phyloP scores from a whole-genome alignment of 2,888 invertebrate genomes.

The Halictus ligatus region DNA sequence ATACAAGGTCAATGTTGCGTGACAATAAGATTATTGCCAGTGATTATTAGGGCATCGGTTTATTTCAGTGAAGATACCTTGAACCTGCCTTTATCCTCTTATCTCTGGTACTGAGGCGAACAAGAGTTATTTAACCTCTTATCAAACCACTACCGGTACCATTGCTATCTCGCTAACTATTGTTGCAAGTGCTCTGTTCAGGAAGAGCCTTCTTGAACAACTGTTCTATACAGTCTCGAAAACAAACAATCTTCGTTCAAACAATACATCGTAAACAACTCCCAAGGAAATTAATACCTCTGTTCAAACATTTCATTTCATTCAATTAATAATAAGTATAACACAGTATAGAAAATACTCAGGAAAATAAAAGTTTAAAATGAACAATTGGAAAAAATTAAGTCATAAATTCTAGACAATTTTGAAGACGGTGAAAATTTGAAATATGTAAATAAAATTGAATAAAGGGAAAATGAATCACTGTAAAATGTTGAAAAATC shows the following conservation, averaged over 20 bases:
- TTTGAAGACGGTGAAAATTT: not conserved
- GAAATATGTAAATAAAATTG: not conserved
- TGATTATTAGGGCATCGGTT: constrained; percentile 43
- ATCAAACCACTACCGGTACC: constrained; percentile 58
- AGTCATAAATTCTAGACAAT: not conserved
- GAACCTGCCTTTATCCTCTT: constrained; percentile 32
- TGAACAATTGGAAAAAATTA: not conserved
- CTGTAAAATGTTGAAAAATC: not conserved
- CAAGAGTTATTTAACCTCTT: constrained; percentile 73
- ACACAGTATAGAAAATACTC: not conserved
- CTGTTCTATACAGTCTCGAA: not conserved
- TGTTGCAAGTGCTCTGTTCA: constrained; percentile 27
- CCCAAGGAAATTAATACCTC: not conserved
- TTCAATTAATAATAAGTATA: too few species aligned
- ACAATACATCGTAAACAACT: not conserved
- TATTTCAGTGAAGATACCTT: constrained; percentile 26
- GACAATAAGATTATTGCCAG: constrained; percentile 39
- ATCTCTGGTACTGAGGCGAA: constrained; percentile 55
- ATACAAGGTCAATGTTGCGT: constrained; percentile 3
- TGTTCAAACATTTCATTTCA: not conserved
- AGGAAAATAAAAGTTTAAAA: not conserved
- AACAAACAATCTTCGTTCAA: not conserved
- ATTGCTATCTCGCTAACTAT: constrained; percentile 41
- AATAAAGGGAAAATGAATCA: not conserved
- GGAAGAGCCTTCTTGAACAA: not conserved